A percentile compares a stretch with the other conserved stretches of the same genome.
Conservation (phyloP, 2,113 vertebrate genomes). For the Hemibagrus wyckioides region DNA sequence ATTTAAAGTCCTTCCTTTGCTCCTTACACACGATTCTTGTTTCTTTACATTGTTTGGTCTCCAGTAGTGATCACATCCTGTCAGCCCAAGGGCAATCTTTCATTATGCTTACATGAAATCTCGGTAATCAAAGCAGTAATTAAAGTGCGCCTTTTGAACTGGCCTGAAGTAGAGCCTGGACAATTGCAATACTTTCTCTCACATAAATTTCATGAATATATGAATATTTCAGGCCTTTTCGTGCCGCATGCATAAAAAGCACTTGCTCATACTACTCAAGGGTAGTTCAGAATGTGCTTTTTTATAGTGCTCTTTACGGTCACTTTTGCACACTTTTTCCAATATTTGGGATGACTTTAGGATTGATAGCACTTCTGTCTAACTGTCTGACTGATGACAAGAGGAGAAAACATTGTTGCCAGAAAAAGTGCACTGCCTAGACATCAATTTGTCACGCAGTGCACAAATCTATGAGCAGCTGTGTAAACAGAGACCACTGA, state of each 20-base stretch:
- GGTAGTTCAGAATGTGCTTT: conserved; percentile 44
- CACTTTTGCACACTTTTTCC: conserved; percentile 65
- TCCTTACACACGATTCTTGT: neutral
- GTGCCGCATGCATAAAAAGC: neutral
- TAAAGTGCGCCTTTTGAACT: conserved; percentile 23
- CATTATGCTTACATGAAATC: conserved; percentile 15
- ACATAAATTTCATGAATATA: conserved; percentile 30
- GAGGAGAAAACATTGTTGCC: conserved; percentile 46
- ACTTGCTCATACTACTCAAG: conserved; percentile 53
- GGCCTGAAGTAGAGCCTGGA: neutral
- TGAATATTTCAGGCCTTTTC: conserved; percentile 11
- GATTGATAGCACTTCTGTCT: conserved; percentile 50
- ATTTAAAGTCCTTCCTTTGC: neutral
- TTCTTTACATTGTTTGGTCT: neutral
- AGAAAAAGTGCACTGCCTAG: conserved; percentile 45
- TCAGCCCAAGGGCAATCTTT: conserved; percentile 1
- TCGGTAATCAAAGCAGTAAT: conserved; percentile 32
- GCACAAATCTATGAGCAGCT: neutral
- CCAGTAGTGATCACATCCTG: neutral
- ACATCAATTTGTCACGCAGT: conserved; percentile 45
- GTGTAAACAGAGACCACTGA: neutral
- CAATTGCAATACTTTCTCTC: neutral
- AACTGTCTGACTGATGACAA: conserved; percentile 18
- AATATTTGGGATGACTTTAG: conserved; percentile 51
- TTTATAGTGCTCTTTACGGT: conserved; percentile 64